phyloP scores from a whole-genome alignment of 2,797 vertebrate species.

The Premnoplex brunnescens region DNA sequence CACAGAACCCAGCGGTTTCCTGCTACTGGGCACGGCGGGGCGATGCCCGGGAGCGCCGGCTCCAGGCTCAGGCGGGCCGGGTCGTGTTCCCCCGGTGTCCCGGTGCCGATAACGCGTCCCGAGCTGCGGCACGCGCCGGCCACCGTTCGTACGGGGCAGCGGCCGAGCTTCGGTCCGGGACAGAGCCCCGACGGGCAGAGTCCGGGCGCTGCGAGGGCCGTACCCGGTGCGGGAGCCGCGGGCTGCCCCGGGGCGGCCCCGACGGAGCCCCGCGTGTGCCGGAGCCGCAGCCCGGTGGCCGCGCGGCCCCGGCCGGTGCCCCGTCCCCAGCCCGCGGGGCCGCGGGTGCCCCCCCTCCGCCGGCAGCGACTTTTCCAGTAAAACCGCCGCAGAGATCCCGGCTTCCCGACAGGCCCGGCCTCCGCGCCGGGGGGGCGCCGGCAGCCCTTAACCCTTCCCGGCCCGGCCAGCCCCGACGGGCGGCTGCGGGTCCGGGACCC shows the following conservation, averaged over 20 bases:
- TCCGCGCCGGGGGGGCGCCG: slow-evolving; percentile 37
- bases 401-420: slow-evolving; percentile 79
- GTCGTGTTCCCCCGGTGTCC: not conserved
- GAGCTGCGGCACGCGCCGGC: not conserved
- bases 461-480: not conserved
- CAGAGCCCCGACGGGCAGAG: not conserved
- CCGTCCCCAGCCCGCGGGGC: slow-evolving; percentile 69
- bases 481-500: not conserved
- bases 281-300: not conserved
- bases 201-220: not conserved
- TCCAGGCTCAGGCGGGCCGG: not conserved
- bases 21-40: not conserved
- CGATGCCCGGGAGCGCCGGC: not conserved
- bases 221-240: not conserved
- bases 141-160: not conserved
- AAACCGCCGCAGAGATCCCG: slow-evolving; percentile 78
- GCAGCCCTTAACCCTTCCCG: slow-evolving; percentile 55
- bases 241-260: not conserved
- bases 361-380: slow-evolving; percentile 80
- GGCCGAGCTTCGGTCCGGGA: not conserved
- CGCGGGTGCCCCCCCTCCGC: slow-evolving; percentile 75
- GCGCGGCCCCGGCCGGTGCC: not conserved
- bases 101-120: not conserved
- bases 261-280: not conserved
- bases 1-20: not conserved